Percentiles rank a stretch among this genome's conserved stretches.
phyloP scores from a whole-genome alignment of 2,888 invertebrate genomes.

The Agrochola litura region DNA sequence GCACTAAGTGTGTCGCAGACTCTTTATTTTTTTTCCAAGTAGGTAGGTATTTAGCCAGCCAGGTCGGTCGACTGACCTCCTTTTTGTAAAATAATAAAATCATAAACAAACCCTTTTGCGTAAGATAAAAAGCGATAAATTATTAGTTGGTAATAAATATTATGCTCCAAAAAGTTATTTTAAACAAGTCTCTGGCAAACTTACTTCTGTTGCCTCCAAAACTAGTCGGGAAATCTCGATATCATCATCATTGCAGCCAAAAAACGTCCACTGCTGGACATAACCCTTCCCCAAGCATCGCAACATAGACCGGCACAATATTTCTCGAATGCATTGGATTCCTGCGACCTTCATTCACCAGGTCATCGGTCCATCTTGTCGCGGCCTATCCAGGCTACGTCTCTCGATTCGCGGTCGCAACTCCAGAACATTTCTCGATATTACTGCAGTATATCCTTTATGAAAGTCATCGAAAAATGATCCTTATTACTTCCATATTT shows the following conservation, averaged over 20 bases:
- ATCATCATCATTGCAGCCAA: neutral
- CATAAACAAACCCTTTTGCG: slow-evolving; percentile 40
- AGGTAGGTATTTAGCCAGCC: slow-evolving; percentile 12
- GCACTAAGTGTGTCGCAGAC: neutral
- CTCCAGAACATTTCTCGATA: neutral
- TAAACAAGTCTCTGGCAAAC: neutral
- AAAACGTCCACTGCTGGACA: accelerated
- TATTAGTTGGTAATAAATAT: slow-evolving; percentile 5
- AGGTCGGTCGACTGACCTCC: slow-evolving; percentile 37
- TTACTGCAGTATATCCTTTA: neutral
- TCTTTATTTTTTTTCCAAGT: neutral
- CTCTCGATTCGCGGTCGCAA: neutral
- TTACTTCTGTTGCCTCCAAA: neutral
- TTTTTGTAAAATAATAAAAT: slow-evolving; percentile 33
- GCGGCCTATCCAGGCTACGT: accelerated
- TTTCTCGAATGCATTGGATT: neutral
- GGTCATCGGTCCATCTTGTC: neutral
- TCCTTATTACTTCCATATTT: neutral
- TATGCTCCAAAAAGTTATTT: neutral
- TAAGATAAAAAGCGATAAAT: slow-evolving; percentile 30
- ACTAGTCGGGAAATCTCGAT: neutral
- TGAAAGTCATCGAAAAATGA: neutral
- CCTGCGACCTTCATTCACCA: neutral
- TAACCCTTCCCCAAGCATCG: neutral
- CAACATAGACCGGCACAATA: accelerated